Conservation (phyloP, 2,797 vertebrate species). For the Lithobates sylvaticus region DNA sequence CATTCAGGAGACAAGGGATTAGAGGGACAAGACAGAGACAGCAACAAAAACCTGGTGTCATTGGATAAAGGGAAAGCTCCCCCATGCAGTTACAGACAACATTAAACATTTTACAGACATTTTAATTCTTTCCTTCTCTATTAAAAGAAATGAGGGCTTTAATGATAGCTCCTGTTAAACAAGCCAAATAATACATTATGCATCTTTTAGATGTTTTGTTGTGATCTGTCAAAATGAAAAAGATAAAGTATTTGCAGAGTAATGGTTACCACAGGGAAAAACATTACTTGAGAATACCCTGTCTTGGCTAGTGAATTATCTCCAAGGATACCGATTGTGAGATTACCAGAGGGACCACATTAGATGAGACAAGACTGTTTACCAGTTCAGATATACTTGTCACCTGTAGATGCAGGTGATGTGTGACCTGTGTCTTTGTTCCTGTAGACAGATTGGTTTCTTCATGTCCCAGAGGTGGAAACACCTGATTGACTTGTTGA, state of each 20-base stretch:
- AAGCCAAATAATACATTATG: no score
- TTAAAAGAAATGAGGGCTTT: no score
- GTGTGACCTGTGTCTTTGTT: slow-evolving; percentile 14
- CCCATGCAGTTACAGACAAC: no score
- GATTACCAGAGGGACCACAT: slow-evolving; percentile 20
- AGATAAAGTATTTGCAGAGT: background rate
- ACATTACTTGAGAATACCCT: background rate
- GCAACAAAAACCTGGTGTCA: no score
- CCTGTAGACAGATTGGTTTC: slow-evolving; percentile 3
- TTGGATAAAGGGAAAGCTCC: no score
- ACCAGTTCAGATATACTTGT: slow-evolving; percentile 22
- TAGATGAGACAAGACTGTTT: slow-evolving; percentile 21
- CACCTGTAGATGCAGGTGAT: slow-evolving; percentile 10
- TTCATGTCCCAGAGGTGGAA: slow-evolving; percentile 23
- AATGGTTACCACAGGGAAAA: background rate
- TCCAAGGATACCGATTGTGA: slow-evolving; percentile 17
- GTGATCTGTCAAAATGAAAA: background rate
- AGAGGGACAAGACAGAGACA: no score
- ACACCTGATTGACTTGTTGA: slow-evolving; percentile 35
- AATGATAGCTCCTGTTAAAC: no score
- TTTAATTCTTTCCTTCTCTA: no score
- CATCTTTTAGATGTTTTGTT: background rate
- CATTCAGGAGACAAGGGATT: no score
- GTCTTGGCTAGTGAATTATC: slow-evolving; percentile 9
- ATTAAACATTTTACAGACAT: no score